phyloP scores from a whole-genome alignment of 2,113 vertebrate species.

The Sorex araneus region DNA sequence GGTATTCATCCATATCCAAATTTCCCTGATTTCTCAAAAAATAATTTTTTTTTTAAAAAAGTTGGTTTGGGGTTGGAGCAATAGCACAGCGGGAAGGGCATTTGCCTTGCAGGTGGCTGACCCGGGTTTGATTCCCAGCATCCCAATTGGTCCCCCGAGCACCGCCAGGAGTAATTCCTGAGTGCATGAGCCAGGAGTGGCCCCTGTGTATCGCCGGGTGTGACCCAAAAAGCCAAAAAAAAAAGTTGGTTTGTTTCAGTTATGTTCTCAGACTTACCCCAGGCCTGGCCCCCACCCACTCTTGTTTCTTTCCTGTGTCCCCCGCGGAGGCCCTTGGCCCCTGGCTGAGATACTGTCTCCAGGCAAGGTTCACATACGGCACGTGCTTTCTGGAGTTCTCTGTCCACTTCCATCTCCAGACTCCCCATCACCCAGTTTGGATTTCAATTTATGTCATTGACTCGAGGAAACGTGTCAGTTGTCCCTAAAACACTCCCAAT shows the following conservation, averaged over 20 bases:
- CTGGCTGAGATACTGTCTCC: not conserved
- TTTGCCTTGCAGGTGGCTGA: too few relatives aligned
- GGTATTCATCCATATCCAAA: not conserved
- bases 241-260: slow-evolving; percentile 49
- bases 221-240: too few relatives aligned
- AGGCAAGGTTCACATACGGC: not conserved
- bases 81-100: too few relatives aligned
- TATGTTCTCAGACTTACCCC: not conserved
- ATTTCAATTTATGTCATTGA: not conserved
- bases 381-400: not conserved
- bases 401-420: not conserved
- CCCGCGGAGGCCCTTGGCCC: too few relatives aligned
- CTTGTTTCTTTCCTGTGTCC: too few relatives aligned
- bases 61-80: too few relatives aligned
- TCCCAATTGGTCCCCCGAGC: too few relatives aligned
- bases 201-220: too few relatives aligned
- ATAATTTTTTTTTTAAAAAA: slow-evolving; percentile 5
- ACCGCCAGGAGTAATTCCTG: too few relatives aligned
- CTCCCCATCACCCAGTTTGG: not conserved
- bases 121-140: too few relatives aligned
- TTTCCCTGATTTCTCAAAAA: slow-evolving; percentile 12
- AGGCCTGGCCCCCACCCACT: too few relatives aligned
- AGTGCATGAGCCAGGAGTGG: too few relatives aligned
- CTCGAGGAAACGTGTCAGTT: not conserved
- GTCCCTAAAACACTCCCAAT: not conserved